Percentiles rank a stretch among this genome's conserved stretches.
Conservation (phyloP, 2,888 invertebrate species). For the Gryllus longicercus region DNA sequence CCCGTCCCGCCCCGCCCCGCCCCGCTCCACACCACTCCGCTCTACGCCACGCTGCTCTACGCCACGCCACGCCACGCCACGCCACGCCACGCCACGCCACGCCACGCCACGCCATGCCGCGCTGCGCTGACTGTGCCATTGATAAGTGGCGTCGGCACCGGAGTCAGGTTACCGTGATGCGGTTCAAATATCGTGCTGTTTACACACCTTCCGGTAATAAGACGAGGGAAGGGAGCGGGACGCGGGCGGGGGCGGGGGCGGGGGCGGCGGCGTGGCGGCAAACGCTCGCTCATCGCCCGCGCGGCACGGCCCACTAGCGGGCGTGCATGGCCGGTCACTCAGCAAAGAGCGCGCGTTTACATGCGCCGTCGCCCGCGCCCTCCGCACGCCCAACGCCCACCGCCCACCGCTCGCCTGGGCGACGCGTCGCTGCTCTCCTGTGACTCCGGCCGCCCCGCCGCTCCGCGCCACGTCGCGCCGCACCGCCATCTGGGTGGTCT, state of each 20-base stretch:
- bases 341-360: conserved; percentile 1
- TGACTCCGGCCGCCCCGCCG: too few species aligned
- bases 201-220: conserved; percentile 7
- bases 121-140: conserved; percentile 3
- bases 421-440: too few species aligned
- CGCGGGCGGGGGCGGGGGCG: background rate
- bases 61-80: too few species aligned
- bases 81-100: too few species aligned
- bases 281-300: background rate
- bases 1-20: background rate
- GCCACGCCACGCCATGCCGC: background rate
- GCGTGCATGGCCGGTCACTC: conserved; percentile 8
- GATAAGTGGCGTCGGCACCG: background rate
- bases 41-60: too few species aligned
- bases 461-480: too few species aligned
- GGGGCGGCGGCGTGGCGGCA: background rate
- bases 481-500: too few species aligned
- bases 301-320: conserved; percentile 6
- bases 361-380: background rate
- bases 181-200: conserved; percentile 8
- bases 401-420: too few species aligned
- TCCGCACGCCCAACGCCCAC: background rate
- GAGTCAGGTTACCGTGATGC: background rate
- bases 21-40: too few species aligned
- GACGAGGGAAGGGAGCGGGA: background rate